Base-by-base conservation (phyloP, 2,888 invertebrate species). In the Polydrusus pterygomalis region DNA sequence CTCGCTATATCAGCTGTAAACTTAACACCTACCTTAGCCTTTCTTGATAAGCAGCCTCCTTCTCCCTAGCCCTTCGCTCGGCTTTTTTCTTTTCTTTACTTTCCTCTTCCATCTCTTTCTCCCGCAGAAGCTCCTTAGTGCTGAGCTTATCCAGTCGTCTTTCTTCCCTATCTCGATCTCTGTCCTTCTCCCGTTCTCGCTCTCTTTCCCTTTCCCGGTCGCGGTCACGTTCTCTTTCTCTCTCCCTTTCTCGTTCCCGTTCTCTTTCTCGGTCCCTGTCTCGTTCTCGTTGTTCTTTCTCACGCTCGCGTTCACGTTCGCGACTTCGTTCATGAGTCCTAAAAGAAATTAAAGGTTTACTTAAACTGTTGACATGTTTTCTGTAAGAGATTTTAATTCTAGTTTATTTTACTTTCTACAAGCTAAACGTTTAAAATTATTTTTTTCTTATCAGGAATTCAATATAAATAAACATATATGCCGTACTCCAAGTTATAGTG, bases 31-130 rank as follows among this genome's bases (percentile, higher is more conserved):
- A 86, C 86, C 87, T 83, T 77, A 90, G 89, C 88, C 96, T 89
- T 89, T 95, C 96, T 89, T 98, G 97, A 88, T 98, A 98, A n/a
- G 96, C 96, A 40, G 95, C 95, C 88, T 98, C 98, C 87, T 98
- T 98, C 86, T 98, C 98, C 11, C 97, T 89, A 0, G 97, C 95
- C 87, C 96, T 93, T 87, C 97, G 93, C 86, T 98, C 98, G 7
- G 93, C 89, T 81, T 97, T 94, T 86, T 97, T 95, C 83, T 95
- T 92, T 85, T 98, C 98, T 74, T 97, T 93, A 18, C 93, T 91
- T 87, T 98, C 98, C 84, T 98, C 98, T 85, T 97, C 97, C 80
- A 97, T 92, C 88, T 95, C 95, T 82, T 94, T 92, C 83, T 95
- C 95, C 1, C 92, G 90, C 70, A 94, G 89, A 77, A 93, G 89